Base-by-base conservation (phyloP, 2,113 vertebrate species). In the Pteronura brasiliensis region DNA sequence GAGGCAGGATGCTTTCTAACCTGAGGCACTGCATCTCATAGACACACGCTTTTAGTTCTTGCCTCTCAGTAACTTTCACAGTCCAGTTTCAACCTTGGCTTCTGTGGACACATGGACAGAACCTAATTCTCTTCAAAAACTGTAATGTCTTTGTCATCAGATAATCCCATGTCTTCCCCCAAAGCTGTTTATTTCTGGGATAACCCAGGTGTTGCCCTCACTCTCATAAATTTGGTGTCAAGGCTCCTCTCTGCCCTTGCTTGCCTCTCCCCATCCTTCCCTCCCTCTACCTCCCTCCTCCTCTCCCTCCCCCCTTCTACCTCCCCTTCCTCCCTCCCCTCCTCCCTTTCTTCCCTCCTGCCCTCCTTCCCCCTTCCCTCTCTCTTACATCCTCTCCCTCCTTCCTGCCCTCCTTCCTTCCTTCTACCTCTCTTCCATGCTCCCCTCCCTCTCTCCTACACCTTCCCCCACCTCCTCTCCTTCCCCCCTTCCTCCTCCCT, bases 21-120 rank as follows among this genome's bases (percentile, higher is more conserved):
- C 47, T 25, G 20, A 0, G 3, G 29, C 3, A 15, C 13, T 0
- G 6, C 2, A 3, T 63, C 69, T 55, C n/a, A 0, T 0, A 7
- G 59, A 47, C 42, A 72, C 42, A 14, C 14, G 0, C 12, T 39
- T 59, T 65, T 42, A 74, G 12, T 59, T 81, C 27, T 44, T 47
- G 9, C 9, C 72, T 23, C 10, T 13, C 7, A 5, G 5, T 42
- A 23, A 34, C n/a, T 31, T 59, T 72, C 34, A 59, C 42, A 39
- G 44, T 59, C 25, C 21, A 76, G 7, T 81, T 77, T 63, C 69
- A 27, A 29, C 36, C 71, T 52, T 67, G 31, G 25, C 17, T 34
- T 65, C 63, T n/a, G 21, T 17, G 18, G 31, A 69, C 14, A 34
- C 31, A 79, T 4, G 49, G 31, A 67, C 2, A 52, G 13, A 59